These are phyloP conservation scores for Chamaetylas fuelleborni DNA, from an alignment of 2,113 vertebrate species.

Conservation along the genomic window DNA sequence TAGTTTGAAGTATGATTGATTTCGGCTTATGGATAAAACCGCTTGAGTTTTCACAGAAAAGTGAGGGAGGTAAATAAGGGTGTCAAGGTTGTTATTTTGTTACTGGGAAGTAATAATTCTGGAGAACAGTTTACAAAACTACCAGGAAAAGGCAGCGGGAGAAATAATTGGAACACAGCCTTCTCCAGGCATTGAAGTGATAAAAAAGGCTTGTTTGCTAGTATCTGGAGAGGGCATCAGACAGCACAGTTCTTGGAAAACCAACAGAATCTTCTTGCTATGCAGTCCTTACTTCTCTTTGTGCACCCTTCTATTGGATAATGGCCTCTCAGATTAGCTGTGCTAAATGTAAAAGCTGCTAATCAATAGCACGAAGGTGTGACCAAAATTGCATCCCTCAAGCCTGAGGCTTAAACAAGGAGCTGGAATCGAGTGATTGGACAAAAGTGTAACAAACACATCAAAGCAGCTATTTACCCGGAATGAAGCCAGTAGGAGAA, in stretches of 20 bases:
- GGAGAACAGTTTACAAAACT: neutral
- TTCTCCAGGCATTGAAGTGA: neutral
- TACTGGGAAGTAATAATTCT: neutral
- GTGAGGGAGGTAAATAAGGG: neutral
- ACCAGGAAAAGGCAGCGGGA: neutral
- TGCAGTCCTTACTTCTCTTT: neutral
- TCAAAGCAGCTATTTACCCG: slow-evolving; percentile 29
- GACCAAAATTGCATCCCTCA: slow-evolving; percentile 10
- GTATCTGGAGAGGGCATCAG: neutral
- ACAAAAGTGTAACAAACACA: neutral
- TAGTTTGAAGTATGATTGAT: neutral
- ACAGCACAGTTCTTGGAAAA: neutral
- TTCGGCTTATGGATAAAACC: neutral
- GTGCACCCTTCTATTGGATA: neutral
- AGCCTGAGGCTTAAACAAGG: slow-evolving; percentile 11
- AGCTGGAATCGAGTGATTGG: neutral
- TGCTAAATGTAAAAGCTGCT: slow-evolving; percentile 7
- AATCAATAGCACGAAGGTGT: neutral
- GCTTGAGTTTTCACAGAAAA: neutral
- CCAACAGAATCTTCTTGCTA: neutral
- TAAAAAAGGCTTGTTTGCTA: neutral
- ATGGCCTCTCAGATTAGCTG: neutral
- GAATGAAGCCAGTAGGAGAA: slow-evolving; percentile 20
- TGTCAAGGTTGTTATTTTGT: neutral
- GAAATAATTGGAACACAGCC: neutral